Evolutionary conservation across 64 coral and sea anemone genomes (phyloP).

Genomic region (Pachyseris speciosa): DNA sequence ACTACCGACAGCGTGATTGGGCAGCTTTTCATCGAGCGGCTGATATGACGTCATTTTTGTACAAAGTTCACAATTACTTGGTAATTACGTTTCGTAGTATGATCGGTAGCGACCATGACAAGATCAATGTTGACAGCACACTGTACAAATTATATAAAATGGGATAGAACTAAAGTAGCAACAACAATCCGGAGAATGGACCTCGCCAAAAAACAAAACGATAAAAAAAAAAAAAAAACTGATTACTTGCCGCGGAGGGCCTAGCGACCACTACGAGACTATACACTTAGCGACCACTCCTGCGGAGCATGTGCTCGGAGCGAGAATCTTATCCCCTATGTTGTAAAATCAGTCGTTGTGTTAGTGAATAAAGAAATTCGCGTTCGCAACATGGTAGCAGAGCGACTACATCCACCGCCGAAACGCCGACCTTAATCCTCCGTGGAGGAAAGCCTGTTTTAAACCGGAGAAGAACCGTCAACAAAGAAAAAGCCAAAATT

Average conservation of each 20-base stretch:
- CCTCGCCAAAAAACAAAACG: too few species aligned
- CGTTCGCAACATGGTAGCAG: slow-evolving; percentile 15
- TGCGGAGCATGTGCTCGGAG: neutral
- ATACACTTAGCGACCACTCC: neutral
- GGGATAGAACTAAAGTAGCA: too few species aligned
- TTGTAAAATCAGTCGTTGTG: neutral
- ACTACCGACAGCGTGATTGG: too few species aligned
- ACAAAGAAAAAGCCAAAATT: neutral
- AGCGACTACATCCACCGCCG: neutral
- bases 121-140: too few species aligned
- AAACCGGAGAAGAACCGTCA: slow-evolving; percentile 19
- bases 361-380: neutral
- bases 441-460: neutral
- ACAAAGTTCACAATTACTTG: too few species aligned
- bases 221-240: too few species aligned
- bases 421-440: neutral
- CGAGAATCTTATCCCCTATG: neutral
- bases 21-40: too few species aligned
- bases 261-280: neutral
- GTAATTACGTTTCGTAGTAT: too few species aligned
- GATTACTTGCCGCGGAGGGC: neutral
- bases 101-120: too few species aligned
- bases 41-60: too few species aligned
- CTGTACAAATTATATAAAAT: too few species aligned
- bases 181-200: too few species aligned